Evolutionary conservation across 2,113 vertebrate genomes (phyloP).

Genomic region (Etia nguti): DNA sequence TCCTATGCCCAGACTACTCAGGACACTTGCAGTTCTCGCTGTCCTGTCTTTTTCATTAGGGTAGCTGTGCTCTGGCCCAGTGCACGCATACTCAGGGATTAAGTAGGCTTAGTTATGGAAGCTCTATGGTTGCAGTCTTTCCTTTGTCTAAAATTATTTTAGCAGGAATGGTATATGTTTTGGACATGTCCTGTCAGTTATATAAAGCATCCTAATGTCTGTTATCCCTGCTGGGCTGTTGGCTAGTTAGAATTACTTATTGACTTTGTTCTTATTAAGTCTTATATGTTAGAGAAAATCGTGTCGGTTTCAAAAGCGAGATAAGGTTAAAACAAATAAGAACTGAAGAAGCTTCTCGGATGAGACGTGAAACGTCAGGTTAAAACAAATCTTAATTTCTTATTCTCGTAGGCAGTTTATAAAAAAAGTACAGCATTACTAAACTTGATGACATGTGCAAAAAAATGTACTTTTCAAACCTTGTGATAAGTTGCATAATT

Average conservation of each 20-base stretch:
- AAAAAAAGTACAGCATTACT: neutral
- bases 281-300: neutral
- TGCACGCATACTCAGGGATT: slow-evolving; percentile 32
- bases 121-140: neutral
- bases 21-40: slow-evolving; percentile 15
- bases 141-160: neutral
- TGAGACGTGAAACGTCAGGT: neutral
- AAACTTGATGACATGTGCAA: neutral
- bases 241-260: neutral
- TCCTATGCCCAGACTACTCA: slow-evolving; percentile 27
- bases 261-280: neutral
- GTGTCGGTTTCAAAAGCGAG: neutral
- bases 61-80: slow-evolving; percentile 2
- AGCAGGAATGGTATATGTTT: neutral
- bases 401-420: neutral
- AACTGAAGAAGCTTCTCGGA: neutral
- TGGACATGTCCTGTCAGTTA: slow-evolving; percentile 9
- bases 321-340: neutral
- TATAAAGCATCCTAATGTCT: slow-evolving; percentile 3
- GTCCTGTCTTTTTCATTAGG: slow-evolving; percentile 29
- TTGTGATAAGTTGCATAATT: neutral
- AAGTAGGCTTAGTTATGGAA: slow-evolving; percentile 43
- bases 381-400: neutral
- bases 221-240: neutral
- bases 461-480: rapidly evolving